Conservation (phyloP, 2,797 vertebrate species). For the Fistularia tabacaria region DNA sequence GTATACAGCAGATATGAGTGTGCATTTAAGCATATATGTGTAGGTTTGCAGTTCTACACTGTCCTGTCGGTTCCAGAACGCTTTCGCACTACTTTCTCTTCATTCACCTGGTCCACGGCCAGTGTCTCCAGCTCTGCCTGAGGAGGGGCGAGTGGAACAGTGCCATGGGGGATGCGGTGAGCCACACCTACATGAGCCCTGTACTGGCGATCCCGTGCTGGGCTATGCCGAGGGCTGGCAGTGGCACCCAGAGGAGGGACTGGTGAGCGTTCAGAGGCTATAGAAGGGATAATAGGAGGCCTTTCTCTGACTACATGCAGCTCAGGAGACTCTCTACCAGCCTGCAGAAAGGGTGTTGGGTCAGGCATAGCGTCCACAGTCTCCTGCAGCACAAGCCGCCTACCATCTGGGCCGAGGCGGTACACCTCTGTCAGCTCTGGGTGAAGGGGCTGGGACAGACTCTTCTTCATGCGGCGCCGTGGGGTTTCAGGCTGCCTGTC, state of each 20-base stretch:
- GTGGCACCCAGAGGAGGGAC: conserved; percentile 59
- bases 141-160: conserved; percentile 50
- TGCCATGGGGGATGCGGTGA: conserved; percentile 84
- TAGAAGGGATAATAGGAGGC: conserved; percentile 90
- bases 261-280: conserved; percentile 76
- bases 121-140: conserved; percentile 86
- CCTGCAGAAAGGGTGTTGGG: conserved; percentile 91
- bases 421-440: conserved; percentile 93
- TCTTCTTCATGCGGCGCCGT: conserved; percentile 94
- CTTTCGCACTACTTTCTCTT: conserved; percentile 86
- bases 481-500: conserved; percentile 92
- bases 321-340: conserved; percentile 84
- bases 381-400: conserved; percentile 87
- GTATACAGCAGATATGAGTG: conserved; percentile 39
- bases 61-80: conserved; percentile 92
- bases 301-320: conserved; percentile 84
- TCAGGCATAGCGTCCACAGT: conserved; percentile 94
- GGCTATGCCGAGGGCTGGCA: conserved; percentile 74
- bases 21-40: conserved; percentile 33
- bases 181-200: conserved; percentile 91
- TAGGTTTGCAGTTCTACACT: conserved; percentile 77
- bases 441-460: conserved; percentile 93
- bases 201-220: conserved; percentile 81
- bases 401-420: conserved; percentile 82
- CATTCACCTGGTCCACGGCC: conserved; percentile 90